Evolutionary conservation across 64 coral and sea anemone species (phyloP), one percentile per base, ranked within the genome.

Genomic region (Pachyseris speciosa): DNA sequence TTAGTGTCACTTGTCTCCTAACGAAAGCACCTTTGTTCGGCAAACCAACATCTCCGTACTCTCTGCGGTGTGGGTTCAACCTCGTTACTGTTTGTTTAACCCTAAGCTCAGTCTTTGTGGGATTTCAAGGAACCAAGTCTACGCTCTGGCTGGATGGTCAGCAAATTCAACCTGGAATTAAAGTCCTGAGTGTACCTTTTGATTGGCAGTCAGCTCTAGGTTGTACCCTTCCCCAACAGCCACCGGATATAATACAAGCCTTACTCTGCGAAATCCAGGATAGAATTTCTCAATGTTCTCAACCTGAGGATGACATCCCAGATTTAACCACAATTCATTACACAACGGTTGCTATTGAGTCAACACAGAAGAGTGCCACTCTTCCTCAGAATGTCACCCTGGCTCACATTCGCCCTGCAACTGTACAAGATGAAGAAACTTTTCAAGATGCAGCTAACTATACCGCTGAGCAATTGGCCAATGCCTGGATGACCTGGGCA

Each of bases 91-190:
- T 64, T n/a, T 64, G 59, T 28, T 7, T 64, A 2, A 25, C 59
- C 22, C 20, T 64, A 26, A 26, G 20, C 9, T 19, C 59, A 25
- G 59, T 10, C 9, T 64, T 64, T 26, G 26, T 64, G 59, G 59
- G 59, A 27, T 64, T 26, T 28, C 17, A 64, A 25, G 59, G 2
- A n/a, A 10, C 26, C 3, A 3, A 10, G 6, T n/a, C 24, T 1
- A 19, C 22, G 22, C 59, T 64, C 70, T 27, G 32, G 67, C 33
- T 70, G 34, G 47, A 70, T 25, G 84, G 72, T 64, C 28, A 69
- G 26, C 26, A 89, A 77, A 77, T 89, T 78, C 26, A 75, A 38
- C 72, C 73, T 0, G 72, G 87, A 5, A 40, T 89, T 33, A 78
- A 58, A 33, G 64, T 60, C 40, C 12, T 89, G 20, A 63, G 76